These are phyloP conservation scores for Actinernus sp. DNA, from an alignment of 92 coral and sea anemone genomes.

Conservation along the genomic window DNA sequence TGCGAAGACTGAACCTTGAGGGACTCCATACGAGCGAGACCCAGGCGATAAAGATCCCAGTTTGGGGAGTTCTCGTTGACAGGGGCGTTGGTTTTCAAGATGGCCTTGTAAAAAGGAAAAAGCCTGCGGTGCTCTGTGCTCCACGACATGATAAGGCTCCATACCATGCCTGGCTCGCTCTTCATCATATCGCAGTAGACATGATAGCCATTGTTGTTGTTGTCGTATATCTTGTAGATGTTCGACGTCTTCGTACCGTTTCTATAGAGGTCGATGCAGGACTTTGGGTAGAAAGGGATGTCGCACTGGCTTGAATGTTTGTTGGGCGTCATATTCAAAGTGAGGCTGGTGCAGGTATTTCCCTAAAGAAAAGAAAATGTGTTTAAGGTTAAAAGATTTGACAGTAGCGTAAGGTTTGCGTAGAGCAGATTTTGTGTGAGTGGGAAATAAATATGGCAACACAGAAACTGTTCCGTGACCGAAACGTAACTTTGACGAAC, in stretches of 20 bases:
- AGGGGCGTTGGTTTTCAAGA: conserved; percentile 27
- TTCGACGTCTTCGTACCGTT: conserved; percentile 18
- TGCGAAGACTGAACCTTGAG: conserved; percentile 68
- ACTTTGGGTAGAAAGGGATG: too few species aligned
- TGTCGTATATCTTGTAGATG: conserved; percentile 39
- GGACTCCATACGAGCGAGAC: conserved; percentile 37
- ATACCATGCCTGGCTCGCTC: conserved; percentile 58
- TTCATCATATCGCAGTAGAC: conserved; percentile 71
- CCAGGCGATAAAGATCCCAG: conserved; percentile 64
- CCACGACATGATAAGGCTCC: conserved; percentile 75
- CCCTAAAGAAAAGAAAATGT: too few species aligned
- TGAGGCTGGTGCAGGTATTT: too few species aligned
- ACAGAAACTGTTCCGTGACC: too few species aligned
- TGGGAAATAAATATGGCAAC: too few species aligned
- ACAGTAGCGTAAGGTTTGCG: too few species aligned
- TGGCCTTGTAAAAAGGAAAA: neutral
- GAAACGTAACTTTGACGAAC: too few species aligned
- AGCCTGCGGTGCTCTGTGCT: conserved; percentile 8
- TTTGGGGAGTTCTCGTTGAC: conserved; percentile 63
- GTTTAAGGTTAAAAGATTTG: too few species aligned
- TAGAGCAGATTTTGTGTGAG: too few species aligned
- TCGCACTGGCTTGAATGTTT: too few species aligned
- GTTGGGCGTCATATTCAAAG: too few species aligned
- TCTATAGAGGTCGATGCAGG: conserved; percentile 44
- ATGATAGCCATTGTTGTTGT: conserved; percentile 18